These are phyloP conservation scores for Cosmia trapezina DNA, from an alignment of 2,888 invertebrate genomes.

Conservation along the genomic window DNA sequence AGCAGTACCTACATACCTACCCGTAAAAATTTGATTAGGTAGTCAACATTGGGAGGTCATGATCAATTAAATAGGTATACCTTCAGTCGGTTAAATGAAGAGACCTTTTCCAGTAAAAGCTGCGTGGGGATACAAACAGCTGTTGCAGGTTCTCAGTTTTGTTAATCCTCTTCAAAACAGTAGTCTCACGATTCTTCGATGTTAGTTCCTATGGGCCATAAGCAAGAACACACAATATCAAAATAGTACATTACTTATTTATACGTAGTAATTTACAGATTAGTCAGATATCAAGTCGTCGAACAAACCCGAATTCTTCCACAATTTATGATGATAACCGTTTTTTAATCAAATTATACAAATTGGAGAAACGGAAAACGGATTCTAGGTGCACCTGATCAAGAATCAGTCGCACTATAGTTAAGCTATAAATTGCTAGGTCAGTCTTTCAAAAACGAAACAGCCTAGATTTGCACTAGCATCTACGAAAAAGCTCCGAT, in stretches of 20 bases:
- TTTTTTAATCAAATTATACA: not conserved
- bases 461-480: not conserved
- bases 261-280: not conserved
- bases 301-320: not conserved
- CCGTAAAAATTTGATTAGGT: not conserved
- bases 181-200: not conserved
- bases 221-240: not conserved
- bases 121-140: conserved; percentile 15
- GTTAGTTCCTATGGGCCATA: not conserved
- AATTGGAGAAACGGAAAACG: not conserved
- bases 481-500: not conserved
- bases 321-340: not conserved
- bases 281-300: no score
- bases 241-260: not conserved
- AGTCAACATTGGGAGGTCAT: not conserved
- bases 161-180: not conserved
- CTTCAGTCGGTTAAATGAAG: not conserved
- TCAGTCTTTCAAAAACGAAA: not conserved
- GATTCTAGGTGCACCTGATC: no score
- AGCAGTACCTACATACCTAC: not conserved
- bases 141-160: not conserved
- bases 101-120: conserved; percentile 11
- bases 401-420: not conserved
- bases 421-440: no score
- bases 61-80: not conserved